Evolutionary conservation across 1,140 invertebrate species (phyloP), one percentile per base, ranked within the genome.

Genomic region (Drosophila malerkotliana): DNA sequence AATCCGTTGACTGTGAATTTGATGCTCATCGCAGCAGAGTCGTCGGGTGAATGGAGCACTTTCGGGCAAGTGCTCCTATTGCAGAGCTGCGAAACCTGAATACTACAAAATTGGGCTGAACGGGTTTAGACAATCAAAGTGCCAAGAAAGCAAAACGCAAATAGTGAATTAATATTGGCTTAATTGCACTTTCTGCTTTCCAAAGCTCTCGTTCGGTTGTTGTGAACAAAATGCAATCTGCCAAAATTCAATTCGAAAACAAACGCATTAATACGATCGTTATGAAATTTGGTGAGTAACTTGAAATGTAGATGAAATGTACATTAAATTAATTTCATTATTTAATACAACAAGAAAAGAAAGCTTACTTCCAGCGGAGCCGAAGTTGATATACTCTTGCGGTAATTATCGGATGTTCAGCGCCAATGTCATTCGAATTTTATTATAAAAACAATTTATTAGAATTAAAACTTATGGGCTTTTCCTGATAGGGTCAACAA

Each of bases 1-100:
- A 77, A 73, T 12, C 80, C 81, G 55, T 84, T 84, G n/a, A 84
- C 80, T 55, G 63, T 79, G 77, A 84, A 84, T 47, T 68, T 84
- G 77, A 84, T 84, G 63, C 77, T 84, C 80, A 84, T 84, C 37
- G 34, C 56, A 62, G 34, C 41, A 47, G 8, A 56, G 52, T 59
- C 67, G 61, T 30, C 44, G 28, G 39, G 15, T 30, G 63, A 77
- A 72, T 79, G 59, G 26, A 30, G 37, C 37, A 4, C 4, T 39
- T 9, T 55, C 21, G 28, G n/a, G 18, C 24, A 37, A 3, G 12
- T 60, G 47, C 59, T 66, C 39, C 72, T 76, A 79, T 79, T 76
- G 79, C 59, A 77, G 79, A 75, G 34, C 32, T 41, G 59, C 39
- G 30, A 69, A 79, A 75, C 79, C 58, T 60, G 79, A 83, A 60